Evolutionary conservation across 1,140 invertebrate species (phyloP).

Genomic region (Metopolophium dirhodum): DNA sequence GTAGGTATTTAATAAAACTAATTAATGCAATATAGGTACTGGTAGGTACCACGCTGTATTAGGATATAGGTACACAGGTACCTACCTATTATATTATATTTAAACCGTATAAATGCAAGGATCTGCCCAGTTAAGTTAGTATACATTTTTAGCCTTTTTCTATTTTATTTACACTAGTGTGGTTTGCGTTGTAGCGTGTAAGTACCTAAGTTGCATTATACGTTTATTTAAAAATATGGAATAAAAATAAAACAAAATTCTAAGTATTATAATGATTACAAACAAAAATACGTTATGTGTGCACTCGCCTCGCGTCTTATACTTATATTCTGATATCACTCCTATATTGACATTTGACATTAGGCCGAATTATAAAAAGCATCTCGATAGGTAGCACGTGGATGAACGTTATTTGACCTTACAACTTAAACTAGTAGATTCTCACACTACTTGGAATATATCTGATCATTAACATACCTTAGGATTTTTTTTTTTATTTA

Average conservation of each 20-base stretch:
- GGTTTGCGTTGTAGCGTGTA: neutral
- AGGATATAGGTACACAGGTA: neutral
- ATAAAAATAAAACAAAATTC: neutral
- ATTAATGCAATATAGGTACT: neutral
- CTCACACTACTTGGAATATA: neutral
- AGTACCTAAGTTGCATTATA: neutral
- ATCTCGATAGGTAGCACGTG: neutral
- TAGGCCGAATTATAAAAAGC: neutral
- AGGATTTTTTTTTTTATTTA: conserved; percentile 1
- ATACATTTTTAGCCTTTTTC: neutral
- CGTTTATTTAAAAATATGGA: neutral
- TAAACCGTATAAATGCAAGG: neutral
- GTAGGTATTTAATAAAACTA: neutral
- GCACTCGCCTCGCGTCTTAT: neutral
- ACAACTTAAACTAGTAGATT: neutral
- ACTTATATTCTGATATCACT: neutral
- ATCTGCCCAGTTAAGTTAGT: neutral
- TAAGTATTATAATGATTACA: neutral
- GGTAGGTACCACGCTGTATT: neutral
- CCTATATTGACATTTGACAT: neutral
- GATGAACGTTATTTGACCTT: neutral
- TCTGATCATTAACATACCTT: neutral
- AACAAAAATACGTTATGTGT: neutral
- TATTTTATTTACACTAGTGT: neutral
- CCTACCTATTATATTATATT: neutral